phyloP scores from a whole-genome alignment of 92 coral and sea anemone species.

The Palythoa grandiflora region DNA sequence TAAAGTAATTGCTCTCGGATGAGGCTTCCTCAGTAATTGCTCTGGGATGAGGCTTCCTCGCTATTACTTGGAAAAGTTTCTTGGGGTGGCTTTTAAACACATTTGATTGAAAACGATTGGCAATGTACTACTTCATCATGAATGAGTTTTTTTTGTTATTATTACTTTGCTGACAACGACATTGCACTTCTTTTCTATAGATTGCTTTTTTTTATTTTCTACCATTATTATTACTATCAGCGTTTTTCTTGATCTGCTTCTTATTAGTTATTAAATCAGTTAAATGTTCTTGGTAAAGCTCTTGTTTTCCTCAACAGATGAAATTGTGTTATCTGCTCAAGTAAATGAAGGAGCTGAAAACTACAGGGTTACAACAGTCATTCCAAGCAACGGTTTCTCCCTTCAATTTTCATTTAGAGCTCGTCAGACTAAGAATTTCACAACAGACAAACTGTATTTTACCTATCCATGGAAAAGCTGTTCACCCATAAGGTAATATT shows the following conservation, averaged over 20 bases:
- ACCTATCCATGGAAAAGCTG: constrained; percentile 6
- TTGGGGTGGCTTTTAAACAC: too few relatives aligned
- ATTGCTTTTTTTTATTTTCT: too few relatives aligned
- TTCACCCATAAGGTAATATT: constrained; percentile 4
- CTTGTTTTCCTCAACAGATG: constrained; percentile 15
- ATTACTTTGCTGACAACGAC: too few relatives aligned
- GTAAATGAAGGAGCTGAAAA: constrained; percentile 4
- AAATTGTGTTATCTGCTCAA: constrained; percentile 23
- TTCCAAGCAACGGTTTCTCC: constrained; percentile 19
- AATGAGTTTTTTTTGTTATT: too few relatives aligned
- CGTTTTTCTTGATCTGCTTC: too few relatives aligned
- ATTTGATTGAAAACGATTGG: too few relatives aligned
- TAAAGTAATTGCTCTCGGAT: neutral
- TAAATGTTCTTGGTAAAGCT: neutral
- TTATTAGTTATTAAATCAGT: too few relatives aligned
- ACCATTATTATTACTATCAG: too few relatives aligned
- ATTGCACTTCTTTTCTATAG: too few relatives aligned
- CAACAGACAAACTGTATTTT: constrained; percentile 28
- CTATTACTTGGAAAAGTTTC: too few relatives aligned
- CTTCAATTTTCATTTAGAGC: constrained; percentile 21
- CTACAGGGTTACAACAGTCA: constrained; percentile 29
- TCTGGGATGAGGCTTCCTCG: neutral
- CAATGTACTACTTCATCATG: too few relatives aligned
- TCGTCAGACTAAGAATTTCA: constrained; percentile 23
- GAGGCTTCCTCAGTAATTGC: neutral